A percentile compares a stretch with the other conserved stretches of the same genome.
Conservation (phyloP, 2,888 invertebrate genomes). For the Drosophila peninsularis region DNA sequence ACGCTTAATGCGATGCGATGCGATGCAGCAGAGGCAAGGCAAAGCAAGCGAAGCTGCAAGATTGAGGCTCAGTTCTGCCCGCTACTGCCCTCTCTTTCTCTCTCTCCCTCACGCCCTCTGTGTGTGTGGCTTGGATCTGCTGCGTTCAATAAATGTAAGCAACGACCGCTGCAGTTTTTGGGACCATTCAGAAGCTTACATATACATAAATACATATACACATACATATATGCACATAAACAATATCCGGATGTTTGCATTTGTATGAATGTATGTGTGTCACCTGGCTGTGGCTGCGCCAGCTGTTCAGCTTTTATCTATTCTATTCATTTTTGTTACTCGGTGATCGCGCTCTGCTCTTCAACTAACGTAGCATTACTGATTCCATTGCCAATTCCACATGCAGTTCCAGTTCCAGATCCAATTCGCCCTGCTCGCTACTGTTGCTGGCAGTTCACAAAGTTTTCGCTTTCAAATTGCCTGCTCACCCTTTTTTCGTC, state of each 20-base stretch:
- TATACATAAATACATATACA: conserved; percentile 11
- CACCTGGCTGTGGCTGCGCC: conserved; percentile 29
- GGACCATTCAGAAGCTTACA: conserved; percentile 50
- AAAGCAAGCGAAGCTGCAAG: conserved; percentile 8
- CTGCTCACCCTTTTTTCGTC: conserved; percentile 27
- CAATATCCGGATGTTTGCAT: conserved; percentile 67
- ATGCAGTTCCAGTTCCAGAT: conserved; percentile 9
- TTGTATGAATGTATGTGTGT: conserved; percentile 33
- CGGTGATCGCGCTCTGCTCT: conserved; percentile 54
- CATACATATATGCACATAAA: conserved; percentile 19
- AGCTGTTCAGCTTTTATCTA: conserved; percentile 50
- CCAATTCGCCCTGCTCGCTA: conserved; percentile 1
- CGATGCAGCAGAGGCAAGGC: neutral
- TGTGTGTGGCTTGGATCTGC: conserved; percentile 22
- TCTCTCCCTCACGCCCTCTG: neutral
- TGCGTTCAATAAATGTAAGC: conserved; percentile 70
- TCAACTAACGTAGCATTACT: conserved; percentile 2
- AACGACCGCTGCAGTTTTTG: conserved; percentile 49
- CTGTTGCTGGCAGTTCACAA: conserved; percentile 45
- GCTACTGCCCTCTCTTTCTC: neutral
- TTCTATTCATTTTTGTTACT: conserved; percentile 57
- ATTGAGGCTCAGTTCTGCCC: conserved; percentile 1
- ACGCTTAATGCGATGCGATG: conserved; percentile 72
- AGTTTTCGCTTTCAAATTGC: conserved; percentile 64
- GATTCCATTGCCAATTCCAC: conserved; percentile 7